These are phyloP conservation scores for Ips typographus DNA, from an alignment of 1,140 invertebrate species.

Conservation along the genomic window DNA sequence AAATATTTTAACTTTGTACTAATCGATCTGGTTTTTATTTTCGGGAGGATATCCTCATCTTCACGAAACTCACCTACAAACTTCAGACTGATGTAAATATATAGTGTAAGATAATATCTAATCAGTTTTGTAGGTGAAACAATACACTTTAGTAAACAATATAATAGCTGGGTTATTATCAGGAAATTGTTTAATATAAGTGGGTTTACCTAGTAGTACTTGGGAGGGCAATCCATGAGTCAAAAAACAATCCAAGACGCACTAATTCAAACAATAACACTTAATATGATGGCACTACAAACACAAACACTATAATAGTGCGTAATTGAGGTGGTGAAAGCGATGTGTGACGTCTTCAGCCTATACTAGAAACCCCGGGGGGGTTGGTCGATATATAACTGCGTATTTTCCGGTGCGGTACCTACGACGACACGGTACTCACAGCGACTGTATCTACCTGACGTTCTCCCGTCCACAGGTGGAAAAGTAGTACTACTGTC, in stretches of 20 bases:
- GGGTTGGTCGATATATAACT: too few relatives aligned
- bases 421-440: neutral
- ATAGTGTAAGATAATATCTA: neutral
- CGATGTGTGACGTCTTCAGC: too few relatives aligned
- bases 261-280: too few relatives aligned
- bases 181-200: too few relatives aligned
- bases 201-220: too few relatives aligned
- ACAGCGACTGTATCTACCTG: slow-evolving; percentile 14
- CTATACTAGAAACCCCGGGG: too few relatives aligned
- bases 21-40: neutral
- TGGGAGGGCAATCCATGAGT: too few relatives aligned
- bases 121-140: neutral
- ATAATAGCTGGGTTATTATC: neutral
- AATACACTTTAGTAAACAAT: neutral
- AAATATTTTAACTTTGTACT: neutral
- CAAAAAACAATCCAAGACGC: too few relatives aligned
- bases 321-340: too few relatives aligned
- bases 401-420: neutral
- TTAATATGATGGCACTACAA: too few relatives aligned
- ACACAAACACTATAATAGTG: too few relatives aligned
- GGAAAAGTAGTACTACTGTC: slow-evolving; percentile 32
- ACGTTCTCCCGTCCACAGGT: slow-evolving; percentile 24
- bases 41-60: neutral
- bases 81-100: too few relatives aligned
- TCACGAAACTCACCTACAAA: neutral